Evolutionary conservation across 2,113 vertebrate species (phyloP), one percentile per base, ranked within the genome.

Genomic region (Reinhardtius hippoglossoides): DNA sequence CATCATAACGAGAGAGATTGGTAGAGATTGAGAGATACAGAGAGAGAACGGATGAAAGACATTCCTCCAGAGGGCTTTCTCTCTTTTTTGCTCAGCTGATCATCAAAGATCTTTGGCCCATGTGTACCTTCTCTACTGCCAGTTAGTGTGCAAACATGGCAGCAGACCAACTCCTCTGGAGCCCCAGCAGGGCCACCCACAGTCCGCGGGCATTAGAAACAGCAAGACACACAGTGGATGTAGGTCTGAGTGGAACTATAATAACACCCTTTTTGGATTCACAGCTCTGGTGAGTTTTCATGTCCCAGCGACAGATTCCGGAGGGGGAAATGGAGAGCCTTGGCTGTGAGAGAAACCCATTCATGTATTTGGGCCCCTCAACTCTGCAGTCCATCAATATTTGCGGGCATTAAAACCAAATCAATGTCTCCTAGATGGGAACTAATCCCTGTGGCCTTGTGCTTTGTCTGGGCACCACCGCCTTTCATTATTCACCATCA

Each of bases 401-500:
- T 72, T 87, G 75, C 80, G 74, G 83, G 76, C 84, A 89, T 90
- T 91, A 90, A 91, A 92, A 78, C 67, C 81, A 81, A 91, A 93
- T 93, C 89, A 88, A 91, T 93, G 86, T 52, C 82, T 75, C 21
- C 58, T 67, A 75, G 84, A 84, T 58, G 18, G 71, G 67, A 87
- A 85, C 87, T 89, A 90, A 87, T 92, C 87, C 85, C 87, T 65
- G 61, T 67, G 85, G 88, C 81, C 67, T 68, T 66, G 71, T 78
- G 81, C 80, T 91, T 87, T 90, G 87, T 87, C 74, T 75, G 21
- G 74, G 82, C 80, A 77, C 81, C 75, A 76, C 72, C 74, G 82
- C 77, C 85, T 82, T 92, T 91, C 87, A 93, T 92, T 88, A 85
- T 88, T 89, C 76, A 85, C 83, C 86, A 87, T 88, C 90, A 89